A percentile compares a stretch with the other conserved stretches of the same genome.
phyloP scores from a whole-genome alignment of 2,113 vertebrate genomes.

The Entelurus aequoreus region DNA sequence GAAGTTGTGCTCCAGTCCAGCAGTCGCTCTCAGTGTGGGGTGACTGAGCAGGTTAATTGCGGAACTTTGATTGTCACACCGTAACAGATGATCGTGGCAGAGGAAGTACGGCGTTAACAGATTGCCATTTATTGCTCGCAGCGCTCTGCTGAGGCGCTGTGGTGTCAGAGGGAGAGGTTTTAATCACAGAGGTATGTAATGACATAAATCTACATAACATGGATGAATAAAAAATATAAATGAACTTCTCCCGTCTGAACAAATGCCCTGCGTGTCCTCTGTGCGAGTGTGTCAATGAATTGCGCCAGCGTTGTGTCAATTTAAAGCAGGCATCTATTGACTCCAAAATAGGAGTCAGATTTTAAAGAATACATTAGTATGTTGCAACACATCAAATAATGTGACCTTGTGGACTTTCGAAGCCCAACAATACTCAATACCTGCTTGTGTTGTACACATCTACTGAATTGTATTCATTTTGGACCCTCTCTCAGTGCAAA shows the following conservation, averaged over 20 bases:
- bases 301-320: conserved; percentile 37
- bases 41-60: conserved; percentile 63
- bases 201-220: conserved; percentile 54
- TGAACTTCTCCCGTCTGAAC: conserved; percentile 39
- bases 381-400: conserved; percentile 27
- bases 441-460: neutral
- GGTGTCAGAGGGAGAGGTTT: conserved; percentile 38
- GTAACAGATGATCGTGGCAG: conserved; percentile 43
- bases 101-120: conserved; percentile 46
- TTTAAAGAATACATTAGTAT: conserved; percentile 7
- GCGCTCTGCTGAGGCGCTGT: conserved; percentile 28
- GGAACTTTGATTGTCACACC: conserved; percentile 53
- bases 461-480: neutral
- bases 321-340: conserved; percentile 31
- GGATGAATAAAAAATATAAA: conserved; percentile 52
- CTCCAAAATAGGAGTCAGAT: conserved; percentile 35
- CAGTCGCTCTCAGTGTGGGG: conserved; percentile 49
- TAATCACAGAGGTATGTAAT: conserved; percentile 57
- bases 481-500: no score
- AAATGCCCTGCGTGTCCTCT: conserved; percentile 38
- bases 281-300: conserved; percentile 50
- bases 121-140: conserved; percentile 36
- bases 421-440: conserved; percentile 16
- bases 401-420: conserved; percentile 27
- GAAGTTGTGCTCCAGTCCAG: conserved; percentile 59